These are phyloP conservation scores for Hemibagrus wyckioides DNA, from an alignment of 2,113 vertebrate genomes.

Conservation along the genomic window DNA sequence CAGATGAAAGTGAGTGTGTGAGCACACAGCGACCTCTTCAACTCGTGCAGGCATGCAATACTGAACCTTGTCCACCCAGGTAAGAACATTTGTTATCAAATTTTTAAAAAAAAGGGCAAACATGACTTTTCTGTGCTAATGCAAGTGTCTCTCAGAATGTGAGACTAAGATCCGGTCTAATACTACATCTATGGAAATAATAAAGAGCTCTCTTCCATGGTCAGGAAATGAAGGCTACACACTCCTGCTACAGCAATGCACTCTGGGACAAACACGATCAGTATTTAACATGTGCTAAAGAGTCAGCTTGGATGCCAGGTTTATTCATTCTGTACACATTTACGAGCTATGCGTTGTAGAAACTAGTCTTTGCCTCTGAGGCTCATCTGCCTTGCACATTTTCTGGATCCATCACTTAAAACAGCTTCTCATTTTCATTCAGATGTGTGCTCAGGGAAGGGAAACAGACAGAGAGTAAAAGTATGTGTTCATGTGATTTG, in stretches of 20 bases:
- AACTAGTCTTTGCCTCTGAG: conserved; percentile 15
- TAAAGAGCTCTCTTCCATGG: conserved; percentile 51
- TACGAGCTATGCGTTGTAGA: conserved; percentile 11
- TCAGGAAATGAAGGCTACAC: conserved; percentile 61
- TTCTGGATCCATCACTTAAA: conserved; percentile 36
- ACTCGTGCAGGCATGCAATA: conserved; percentile 84
- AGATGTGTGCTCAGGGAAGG: background rate
- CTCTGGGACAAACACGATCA: conserved; percentile 47
- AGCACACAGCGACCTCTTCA: conserved; percentile 82
- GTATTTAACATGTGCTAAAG: conserved; percentile 44
- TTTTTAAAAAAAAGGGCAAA: no score
- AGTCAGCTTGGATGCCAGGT: conserved; percentile 33
- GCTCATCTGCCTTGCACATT: conserved; percentile 25
- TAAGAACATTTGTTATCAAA: no score
- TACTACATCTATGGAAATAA: conserved; percentile 47
- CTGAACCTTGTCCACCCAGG: conserved; percentile 89
- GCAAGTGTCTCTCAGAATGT: background rate
- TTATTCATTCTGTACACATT: background rate
- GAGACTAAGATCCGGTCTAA: background rate
- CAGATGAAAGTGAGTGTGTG: conserved; percentile 79
- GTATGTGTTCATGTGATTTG: background rate
- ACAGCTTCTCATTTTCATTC: conserved; percentile 5
- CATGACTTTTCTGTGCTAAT: background rate
- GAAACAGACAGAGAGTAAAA: background rate
- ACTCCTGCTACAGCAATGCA: conserved; percentile 39